Conservation (phyloP, 2,888 invertebrate species). For the Archips crataeganus region DNA sequence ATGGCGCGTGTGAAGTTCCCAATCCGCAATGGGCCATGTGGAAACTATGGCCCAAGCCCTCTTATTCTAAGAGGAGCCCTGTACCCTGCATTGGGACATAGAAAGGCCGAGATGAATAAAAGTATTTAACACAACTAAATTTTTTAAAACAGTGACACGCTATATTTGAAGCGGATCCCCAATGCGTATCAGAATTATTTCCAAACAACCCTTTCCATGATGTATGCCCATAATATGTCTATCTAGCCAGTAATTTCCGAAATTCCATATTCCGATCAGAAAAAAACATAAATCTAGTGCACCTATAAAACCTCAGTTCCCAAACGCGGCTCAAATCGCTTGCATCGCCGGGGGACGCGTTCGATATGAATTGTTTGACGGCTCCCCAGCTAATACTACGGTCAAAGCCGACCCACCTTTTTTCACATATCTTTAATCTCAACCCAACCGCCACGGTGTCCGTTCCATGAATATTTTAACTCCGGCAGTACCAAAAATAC, state of each 20-base stretch:
- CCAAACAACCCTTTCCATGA: too few relatives aligned
- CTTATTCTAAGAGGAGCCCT: too few relatives aligned
- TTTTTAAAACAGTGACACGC: too few relatives aligned
- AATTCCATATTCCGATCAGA: not conserved
- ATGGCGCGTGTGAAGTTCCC: too few relatives aligned
- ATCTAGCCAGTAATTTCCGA: not conserved
- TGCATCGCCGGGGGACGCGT: conserved; percentile 9
- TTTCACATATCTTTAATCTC: conserved; percentile 74
- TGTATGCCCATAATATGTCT: too few relatives aligned
- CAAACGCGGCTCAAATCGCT: not conserved
- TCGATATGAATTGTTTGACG: conserved; percentile 66
- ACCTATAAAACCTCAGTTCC: conserved; percentile 3
- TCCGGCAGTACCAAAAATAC: conserved; percentile 72
- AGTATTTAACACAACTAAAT: too few relatives aligned
- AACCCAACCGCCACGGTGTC: conserved; percentile 64
- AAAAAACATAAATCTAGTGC: conserved; percentile 5
- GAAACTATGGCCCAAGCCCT: too few relatives aligned
- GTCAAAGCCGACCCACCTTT: conserved; percentile 62
- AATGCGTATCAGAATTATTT: too few relatives aligned
- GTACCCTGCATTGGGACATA: too few relatives aligned
- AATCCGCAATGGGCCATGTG: too few relatives aligned
- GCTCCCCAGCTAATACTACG: conserved; percentile 52
- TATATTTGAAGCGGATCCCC: too few relatives aligned
- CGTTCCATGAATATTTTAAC: conserved; percentile 80
- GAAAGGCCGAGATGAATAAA: too few relatives aligned